Percentiles rank a stretch among this genome's conserved stretches.
These are phyloP conservation scores for Hydropotes inermis DNA, from an alignment of 2,113 vertebrate species.

Conservation along the genomic window DNA sequence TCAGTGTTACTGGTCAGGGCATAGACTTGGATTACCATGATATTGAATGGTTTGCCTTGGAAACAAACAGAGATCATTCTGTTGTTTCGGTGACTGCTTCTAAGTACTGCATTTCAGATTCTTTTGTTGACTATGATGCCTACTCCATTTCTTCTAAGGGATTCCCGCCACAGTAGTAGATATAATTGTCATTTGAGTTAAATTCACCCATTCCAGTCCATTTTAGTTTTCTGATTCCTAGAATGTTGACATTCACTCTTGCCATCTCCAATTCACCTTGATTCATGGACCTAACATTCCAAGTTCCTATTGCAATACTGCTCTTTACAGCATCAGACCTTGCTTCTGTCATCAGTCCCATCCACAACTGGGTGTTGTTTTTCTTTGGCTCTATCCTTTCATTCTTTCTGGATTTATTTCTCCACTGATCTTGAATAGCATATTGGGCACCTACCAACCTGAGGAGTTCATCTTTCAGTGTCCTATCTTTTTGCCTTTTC, in stretches of 20 bases:
- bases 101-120: background rate
- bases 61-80: background rate
- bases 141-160: background rate
- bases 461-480: background rate
- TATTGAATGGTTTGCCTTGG: background rate
- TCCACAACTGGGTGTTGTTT: background rate
- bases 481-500: background rate
- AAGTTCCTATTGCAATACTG: background rate
- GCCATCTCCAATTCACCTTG: background rate
- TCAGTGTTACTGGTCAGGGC: rapidly evolving
- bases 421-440: background rate
- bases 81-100: rapidly evolving
- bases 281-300: background rate
- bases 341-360: background rate
- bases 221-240: background rate
- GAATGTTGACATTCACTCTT: background rate
- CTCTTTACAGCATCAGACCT: background rate
- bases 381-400: background rate
- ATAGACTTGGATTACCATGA: background rate
- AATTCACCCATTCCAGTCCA: background rate
- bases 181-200: background rate
- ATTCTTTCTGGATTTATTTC: background rate
- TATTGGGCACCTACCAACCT: background rate
- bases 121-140: background rate
- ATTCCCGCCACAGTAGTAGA: background rate